Conservation (phyloP, 2,888 invertebrate genomes). For the Sinotaia quadrata region DNA sequence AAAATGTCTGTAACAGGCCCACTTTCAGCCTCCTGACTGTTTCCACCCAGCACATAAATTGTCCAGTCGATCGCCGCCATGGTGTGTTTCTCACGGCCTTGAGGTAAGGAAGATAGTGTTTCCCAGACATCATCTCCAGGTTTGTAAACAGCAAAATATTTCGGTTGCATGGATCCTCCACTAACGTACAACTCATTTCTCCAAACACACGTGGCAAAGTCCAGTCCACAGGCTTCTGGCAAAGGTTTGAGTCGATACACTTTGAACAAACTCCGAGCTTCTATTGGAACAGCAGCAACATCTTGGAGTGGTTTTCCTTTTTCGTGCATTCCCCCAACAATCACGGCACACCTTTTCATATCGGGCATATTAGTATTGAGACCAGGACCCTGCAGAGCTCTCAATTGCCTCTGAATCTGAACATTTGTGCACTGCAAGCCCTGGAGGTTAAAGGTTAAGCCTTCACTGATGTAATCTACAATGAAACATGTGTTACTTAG, state of each 20-base stretch:
- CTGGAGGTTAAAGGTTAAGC: slow-evolving; percentile 10
- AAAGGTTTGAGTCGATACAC: slow-evolving; percentile 12
- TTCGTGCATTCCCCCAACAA: slow-evolving; percentile 4
- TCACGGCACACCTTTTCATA: background rate
- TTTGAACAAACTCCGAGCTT: no score
- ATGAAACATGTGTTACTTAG: no score
- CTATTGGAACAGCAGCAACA: background rate
- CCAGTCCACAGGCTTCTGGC: slow-evolving; percentile 13
- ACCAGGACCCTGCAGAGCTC: slow-evolving; percentile 9
- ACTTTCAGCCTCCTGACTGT: background rate
- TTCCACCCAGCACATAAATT: slow-evolving; percentile 27
- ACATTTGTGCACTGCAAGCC: background rate
- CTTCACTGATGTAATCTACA: slow-evolving; percentile 15
- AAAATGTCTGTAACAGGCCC: background rate
- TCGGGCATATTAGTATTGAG: background rate
- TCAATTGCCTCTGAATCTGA: background rate
- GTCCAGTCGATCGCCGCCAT: slow-evolving; percentile 17
- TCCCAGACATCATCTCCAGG: slow-evolving; percentile 21
- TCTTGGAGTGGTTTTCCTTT: background rate
- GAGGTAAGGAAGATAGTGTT: background rate
- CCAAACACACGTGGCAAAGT: slow-evolving; percentile 23
- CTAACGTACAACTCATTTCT: slow-evolving; percentile 22
- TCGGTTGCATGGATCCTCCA: slow-evolving; percentile 12
- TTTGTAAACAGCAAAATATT: slow-evolving; percentile 12
- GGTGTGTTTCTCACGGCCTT: slow-evolving; percentile 19